phyloP scores from a whole-genome alignment of 1,140 invertebrate species.

The Drosophila varians region DNA sequence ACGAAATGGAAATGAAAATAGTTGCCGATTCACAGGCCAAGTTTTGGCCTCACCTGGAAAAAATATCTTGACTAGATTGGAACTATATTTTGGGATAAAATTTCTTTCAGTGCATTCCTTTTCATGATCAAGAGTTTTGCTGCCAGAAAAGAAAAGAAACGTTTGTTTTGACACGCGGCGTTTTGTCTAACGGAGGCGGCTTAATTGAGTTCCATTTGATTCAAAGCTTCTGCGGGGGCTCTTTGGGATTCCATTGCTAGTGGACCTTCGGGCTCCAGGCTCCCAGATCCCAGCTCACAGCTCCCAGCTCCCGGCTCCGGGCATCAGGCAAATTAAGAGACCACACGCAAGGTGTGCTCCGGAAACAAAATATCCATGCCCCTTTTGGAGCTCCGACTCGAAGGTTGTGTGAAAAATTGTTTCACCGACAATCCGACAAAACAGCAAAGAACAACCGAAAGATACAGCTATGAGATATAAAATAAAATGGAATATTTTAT shows the following conservation, averaged over 20 bases:
- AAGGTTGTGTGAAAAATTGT: conserved; percentile 72
- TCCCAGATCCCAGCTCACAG: background rate
- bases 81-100: too few relatives aligned
- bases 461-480: conserved; percentile 40
- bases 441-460: background rate
- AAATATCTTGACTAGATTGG: too few relatives aligned
- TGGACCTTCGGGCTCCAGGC: background rate
- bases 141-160: conserved; percentile 27
- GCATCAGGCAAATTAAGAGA: conserved; percentile 48
- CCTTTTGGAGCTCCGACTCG: conserved; percentile 29
- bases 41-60: background rate
- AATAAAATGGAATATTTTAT: conserved; percentile 81
- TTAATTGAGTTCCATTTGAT: conserved; percentile 74
- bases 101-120: conserved; percentile 11
- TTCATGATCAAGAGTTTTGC: conserved; percentile 10
- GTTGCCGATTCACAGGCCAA: conserved; percentile 41
- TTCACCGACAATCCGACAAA: conserved; percentile 21
- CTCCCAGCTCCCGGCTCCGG: background rate
- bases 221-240: conserved; percentile 23
- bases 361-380: conserved; percentile 59
- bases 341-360: conserved; percentile 60
- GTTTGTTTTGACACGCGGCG: conserved; percentile 78
- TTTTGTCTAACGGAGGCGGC: conserved; percentile 71
- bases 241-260: conserved; percentile 24
- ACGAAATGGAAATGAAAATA: conserved; percentile 71